Base-by-base conservation (phyloP, 92 coral and sea anemone genomes). In the Palythoa heliodiscus region DNA sequence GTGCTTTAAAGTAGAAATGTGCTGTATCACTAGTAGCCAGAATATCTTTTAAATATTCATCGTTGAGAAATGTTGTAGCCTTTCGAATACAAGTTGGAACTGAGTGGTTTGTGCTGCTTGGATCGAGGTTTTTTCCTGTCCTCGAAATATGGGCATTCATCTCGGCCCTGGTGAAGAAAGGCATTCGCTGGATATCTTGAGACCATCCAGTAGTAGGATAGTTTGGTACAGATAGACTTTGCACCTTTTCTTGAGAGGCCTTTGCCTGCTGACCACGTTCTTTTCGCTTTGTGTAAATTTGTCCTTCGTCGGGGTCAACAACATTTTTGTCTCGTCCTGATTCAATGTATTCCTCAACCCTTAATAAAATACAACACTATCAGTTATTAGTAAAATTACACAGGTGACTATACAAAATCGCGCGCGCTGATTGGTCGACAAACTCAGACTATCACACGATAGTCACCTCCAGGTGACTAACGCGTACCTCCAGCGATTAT, bases 81-180 rank as follows among this genome's bases (percentile, higher is more conserved):
- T 60, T 60, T 60, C 22, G 22, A 60, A 60, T 60, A 60, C 67
- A 60, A 19, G 93, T 90, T 39, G 93, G 90, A 53, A 87, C 88
- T 60, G n/a, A 60, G 67, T 60, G 67, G 67, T 22, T 60, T n/a
- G 20, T 60, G 67, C 67, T 60, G 19, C 67, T 60, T 60, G 67
- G 67, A 60, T 60, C 6, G 67, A 60, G 67, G 15, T 60, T 40
- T 40, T 40, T 60, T 60, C 67, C 67, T 60, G 67, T 60, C 67
- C 67, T 60, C 22, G 67, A 60, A 60, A 60, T 60, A 60, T 60
- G 67, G 22, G 67, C 67, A 60, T 60, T 60, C 67, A 60, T 60
- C 67, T 60, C 22, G 67, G 67, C 67, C 67, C 67, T 60, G 67
- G 67, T 60, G 67, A 60, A 60, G 67, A 60, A 60, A 60, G 67